Conservation (phyloP, 2,888 invertebrate genomes). For the Apoda limacodes region DNA sequence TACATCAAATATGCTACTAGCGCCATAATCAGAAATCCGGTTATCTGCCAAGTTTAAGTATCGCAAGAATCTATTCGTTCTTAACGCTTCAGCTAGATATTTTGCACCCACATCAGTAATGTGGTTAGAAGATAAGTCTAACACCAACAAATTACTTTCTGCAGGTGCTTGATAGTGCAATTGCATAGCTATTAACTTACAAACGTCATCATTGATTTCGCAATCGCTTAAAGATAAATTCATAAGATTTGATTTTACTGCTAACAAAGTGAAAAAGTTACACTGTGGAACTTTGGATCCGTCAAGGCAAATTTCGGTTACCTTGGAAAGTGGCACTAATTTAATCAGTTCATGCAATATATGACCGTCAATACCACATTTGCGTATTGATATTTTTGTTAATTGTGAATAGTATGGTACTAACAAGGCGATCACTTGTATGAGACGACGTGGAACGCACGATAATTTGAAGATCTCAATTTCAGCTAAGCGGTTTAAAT, state of each 20-base stretch:
- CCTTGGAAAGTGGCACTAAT: constrained; percentile 25
- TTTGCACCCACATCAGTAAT: constrained; percentile 42
- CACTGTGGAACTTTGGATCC: constrained; percentile 25
- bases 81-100: constrained; percentile 30
- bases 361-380: constrained; percentile 26
- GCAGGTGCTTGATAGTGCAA: constrained; percentile 25
- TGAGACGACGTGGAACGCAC: constrained; percentile 24
- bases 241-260: constrained; percentile 21
- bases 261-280: constrained; percentile 29
- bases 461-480: constrained; percentile 24
- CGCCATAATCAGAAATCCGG: constrained; percentile 35
- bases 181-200: constrained; percentile 27
- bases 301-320: constrained; percentile 38
- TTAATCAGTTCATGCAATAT: constrained; percentile 33
- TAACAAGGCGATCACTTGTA: constrained; percentile 29
- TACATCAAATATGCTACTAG: constrained; percentile 27
- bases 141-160: constrained; percentile 25
- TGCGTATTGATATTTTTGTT: constrained; percentile 27
- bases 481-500: constrained; percentile 27
- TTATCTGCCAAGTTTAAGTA: constrained; percentile 45
- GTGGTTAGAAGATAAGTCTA: constrained; percentile 43
- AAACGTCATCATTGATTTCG: constrained; percentile 30
- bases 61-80: constrained; percentile 40
- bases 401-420: constrained; percentile 25
- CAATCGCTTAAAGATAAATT: constrained; percentile 35